phyloP scores from a whole-genome alignment of 37 sponge, comb jelly and placozoan species.

The Ephydatia muelleri region DNA sequence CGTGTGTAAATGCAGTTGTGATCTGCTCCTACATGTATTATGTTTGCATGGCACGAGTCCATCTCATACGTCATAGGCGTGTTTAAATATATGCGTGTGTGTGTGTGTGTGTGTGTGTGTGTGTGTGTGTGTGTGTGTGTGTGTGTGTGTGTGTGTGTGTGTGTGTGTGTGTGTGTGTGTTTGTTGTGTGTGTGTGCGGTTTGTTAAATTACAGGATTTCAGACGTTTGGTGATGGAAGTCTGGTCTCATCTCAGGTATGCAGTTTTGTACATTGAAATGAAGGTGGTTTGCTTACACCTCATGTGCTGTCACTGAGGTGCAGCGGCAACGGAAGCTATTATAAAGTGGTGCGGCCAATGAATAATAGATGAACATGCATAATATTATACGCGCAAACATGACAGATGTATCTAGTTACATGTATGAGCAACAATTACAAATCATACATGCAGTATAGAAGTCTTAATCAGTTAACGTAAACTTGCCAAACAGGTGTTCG shows the following conservation, averaged over 20 bases:
- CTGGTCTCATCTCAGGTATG: background rate
- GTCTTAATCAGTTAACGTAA: no score
- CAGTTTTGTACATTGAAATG: background rate
- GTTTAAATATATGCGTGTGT: background rate
- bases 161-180: background rate
- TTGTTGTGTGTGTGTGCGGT: no score
- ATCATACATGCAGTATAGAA: background rate
- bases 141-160: no score
- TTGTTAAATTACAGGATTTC: background rate
- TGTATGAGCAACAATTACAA: background rate
- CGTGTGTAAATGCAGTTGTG: no score
- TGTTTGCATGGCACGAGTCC: background rate
- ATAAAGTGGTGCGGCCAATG: no score
- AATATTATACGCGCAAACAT: no score
- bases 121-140: background rate
- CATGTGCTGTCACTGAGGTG: slow-evolving; percentile 9
- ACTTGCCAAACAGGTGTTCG: no score
- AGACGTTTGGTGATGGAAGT: background rate
- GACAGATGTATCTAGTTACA: no score
- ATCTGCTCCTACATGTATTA: background rate
- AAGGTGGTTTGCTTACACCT: background rate
- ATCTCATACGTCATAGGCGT: background rate
- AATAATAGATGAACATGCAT: no score
- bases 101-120: background rate
- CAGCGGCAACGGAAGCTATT: no score